Percentiles rank a stretch among this genome's conserved stretches.
Evolutionary conservation across 2,888 invertebrate genomes (phyloP).

Genomic region (Apamea crenata): DNA sequence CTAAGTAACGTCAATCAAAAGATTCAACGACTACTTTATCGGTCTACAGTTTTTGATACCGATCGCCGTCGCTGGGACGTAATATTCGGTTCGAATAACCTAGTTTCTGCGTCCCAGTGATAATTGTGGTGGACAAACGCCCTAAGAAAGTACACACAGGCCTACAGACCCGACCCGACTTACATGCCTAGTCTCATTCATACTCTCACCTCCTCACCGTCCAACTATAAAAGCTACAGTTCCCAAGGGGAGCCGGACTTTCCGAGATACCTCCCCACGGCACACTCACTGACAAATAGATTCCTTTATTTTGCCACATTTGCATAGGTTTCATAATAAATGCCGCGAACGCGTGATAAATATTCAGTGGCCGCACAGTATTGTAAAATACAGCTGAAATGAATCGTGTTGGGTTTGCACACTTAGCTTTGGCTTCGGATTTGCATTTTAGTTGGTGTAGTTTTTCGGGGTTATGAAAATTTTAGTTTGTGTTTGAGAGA

Average conservation of each 20-base stretch:
- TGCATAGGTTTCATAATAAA: conserved; percentile 71
- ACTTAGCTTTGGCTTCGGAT: conserved; percentile 44
- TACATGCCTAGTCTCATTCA: conserved; percentile 26
- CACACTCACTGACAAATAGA: conserved; percentile 63
- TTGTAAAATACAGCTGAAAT: conserved; percentile 63
- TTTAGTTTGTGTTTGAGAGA: conserved; percentile 32
- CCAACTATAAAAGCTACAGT: conserved; percentile 52
- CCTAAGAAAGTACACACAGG: not conserved
- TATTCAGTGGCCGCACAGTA: conserved; percentile 65
- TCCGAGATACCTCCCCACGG: conserved; percentile 52
- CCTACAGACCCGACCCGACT: not conserved
- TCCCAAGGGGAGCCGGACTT: conserved; percentile 53
- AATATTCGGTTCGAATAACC: not conserved
- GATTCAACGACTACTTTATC: not conserved
- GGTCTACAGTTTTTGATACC: not conserved
- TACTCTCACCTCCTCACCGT: conserved; percentile 36
- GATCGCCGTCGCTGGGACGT: not conserved
- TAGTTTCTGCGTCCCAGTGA: not conserved
- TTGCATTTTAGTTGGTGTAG: conserved; percentile 61
- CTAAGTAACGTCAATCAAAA: not conserved
- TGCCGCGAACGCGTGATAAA: conserved; percentile 66
- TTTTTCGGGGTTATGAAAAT: conserved; percentile 53
- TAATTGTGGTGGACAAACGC: not conserved
- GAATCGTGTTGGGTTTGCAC: conserved; percentile 57
- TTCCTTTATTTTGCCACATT: conserved; percentile 67